These are phyloP conservation scores for Drosophila neocordata DNA, from an alignment of 1,140 invertebrate species.

Conservation along the genomic window DNA sequence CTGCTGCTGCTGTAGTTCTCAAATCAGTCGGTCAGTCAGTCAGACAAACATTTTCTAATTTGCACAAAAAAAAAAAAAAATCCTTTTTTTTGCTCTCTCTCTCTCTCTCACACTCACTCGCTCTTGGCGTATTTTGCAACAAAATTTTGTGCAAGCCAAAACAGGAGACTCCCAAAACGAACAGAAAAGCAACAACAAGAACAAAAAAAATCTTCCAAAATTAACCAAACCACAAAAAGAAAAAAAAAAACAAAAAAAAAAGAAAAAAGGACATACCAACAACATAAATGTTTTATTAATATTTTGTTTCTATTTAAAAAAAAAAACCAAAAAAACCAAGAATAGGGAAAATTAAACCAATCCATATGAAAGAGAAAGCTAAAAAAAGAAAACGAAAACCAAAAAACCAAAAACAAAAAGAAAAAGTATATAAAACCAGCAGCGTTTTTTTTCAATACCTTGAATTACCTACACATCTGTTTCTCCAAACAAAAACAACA, in stretches of 20 bases:
- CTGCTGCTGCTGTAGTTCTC: not conserved
- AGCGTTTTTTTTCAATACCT: slow-evolving; percentile 37
- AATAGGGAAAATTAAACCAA: slow-evolving; percentile 18
- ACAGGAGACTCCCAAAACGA: slow-evolving; percentile 29
- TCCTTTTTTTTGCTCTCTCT: not conserved
- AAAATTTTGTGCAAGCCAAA: slow-evolving; percentile 44
- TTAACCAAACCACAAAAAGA: slow-evolving; percentile 1
- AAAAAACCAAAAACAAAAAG: not conserved
- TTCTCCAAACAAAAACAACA: slow-evolving; percentile 49
- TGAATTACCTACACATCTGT: slow-evolving; percentile 11
- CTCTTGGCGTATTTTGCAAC: not conserved
- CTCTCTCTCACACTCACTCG: too few relatives aligned
- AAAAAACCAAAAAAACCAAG: slow-evolving; percentile 6
- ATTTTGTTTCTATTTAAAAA: slow-evolving; percentile 47
- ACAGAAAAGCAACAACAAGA: slow-evolving; percentile 29
- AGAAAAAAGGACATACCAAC: slow-evolving; percentile 1
- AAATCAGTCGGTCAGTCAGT: not conserved
- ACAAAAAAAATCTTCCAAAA: slow-evolving; percentile 3
- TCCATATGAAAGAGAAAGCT: slow-evolving; percentile 27
- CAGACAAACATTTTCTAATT: not conserved
- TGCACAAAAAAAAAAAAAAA: not conserved
- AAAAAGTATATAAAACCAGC: slow-evolving; percentile 34
- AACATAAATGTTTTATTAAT: slow-evolving; percentile 46
- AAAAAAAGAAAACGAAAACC: slow-evolving; percentile 23
- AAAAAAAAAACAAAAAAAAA: slow-evolving; percentile 41